Base-by-base conservation (phyloP, 2,888 invertebrate genomes). In the Maniola hyperantus region DNA sequence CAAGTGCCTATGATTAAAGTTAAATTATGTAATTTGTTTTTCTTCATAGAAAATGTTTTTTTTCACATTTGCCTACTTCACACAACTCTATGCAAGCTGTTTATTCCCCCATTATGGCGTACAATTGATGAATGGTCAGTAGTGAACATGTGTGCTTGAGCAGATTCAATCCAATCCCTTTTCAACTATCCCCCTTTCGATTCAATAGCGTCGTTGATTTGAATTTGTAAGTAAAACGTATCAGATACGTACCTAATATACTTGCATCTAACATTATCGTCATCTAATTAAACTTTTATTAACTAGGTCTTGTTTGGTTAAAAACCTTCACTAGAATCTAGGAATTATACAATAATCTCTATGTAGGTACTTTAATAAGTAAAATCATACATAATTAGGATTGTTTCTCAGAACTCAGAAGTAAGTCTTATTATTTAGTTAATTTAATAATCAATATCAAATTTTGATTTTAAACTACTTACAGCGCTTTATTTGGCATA, bases 51-150 rank as follows among this genome's bases (percentile, higher is more conserved):
- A 15, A 46, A 6, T 0, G 8, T 4, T 7, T 15, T 46, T 15
- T n/a, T 46, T 46, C n/a, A 46, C 46, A 46, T 46, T 46, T 7
- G 7, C 15, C 46, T 46, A 15, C 8, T 7, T n/a, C n/a, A 5
- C n/a, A 5, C n/a, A 6, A 46, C 46, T 46, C 64, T 66, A 65
- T 71, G 68, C 62, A 75, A 77, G 74, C 73, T 75, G 73, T 74
- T 78, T 83, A 84, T 84, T 83, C 81, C 85, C 81, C 87, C 76
- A 87, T 88, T 85, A 86, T 81, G 74, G 80, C 82, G 84, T 87
- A 82, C 88, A 84, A 87, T 87, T 88, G 88, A 89, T 89, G 89
- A 90, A 90, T 89, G 79, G 84, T 76, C 83, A 85, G 79, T 83
- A 79, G 83, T 74, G 87, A 86, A 79, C 81, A 68, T 85, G 66